phyloP scores from a whole-genome alignment of 2,888 invertebrate species.

The Augiades crinisus region DNA sequence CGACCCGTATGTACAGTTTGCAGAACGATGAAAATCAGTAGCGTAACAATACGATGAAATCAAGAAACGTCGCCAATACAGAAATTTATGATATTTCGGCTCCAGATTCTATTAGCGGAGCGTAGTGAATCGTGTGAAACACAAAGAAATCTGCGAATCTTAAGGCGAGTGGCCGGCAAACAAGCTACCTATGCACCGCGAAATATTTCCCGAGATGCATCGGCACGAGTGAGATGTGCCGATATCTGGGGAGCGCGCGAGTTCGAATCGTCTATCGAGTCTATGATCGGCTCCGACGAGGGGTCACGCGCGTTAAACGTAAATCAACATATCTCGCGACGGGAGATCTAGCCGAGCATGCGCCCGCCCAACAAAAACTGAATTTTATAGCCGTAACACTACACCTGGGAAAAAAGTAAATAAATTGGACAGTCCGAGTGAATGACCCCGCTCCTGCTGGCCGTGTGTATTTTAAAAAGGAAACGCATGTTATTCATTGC shows the following conservation, averaged over 20 bases:
- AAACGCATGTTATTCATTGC: too few species aligned
- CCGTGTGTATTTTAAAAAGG: too few species aligned
- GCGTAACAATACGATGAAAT: slow-evolving; percentile 15
- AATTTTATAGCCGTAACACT: slow-evolving; percentile 77
- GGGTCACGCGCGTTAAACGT: slow-evolving; percentile 80
- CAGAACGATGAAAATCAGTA: slow-evolving; percentile 16
- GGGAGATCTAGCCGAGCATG: slow-evolving; percentile 76
- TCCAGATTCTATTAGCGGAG: slow-evolving; percentile 36
- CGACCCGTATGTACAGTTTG: not conserved
- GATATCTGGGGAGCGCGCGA: slow-evolving; percentile 70
- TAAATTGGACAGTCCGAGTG: slow-evolving; percentile 70
- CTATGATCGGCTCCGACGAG: slow-evolving; percentile 76
- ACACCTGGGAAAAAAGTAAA: slow-evolving; percentile 73
- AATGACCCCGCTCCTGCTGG: slow-evolving; percentile 35
- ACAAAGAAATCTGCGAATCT: slow-evolving; percentile 71
- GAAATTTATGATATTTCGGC: slow-evolving; percentile 39
- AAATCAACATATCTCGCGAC: slow-evolving; percentile 81
- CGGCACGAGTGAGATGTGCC: slow-evolving; percentile 76
- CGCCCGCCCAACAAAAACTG: slow-evolving; percentile 74
- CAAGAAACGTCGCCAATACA: slow-evolving; percentile 28
- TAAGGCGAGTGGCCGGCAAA: slow-evolving; percentile 53
- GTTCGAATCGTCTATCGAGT: slow-evolving; percentile 77
- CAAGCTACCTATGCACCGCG: slow-evolving; percentile 52
- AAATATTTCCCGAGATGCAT: slow-evolving; percentile 78
- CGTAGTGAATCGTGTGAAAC: slow-evolving; percentile 59